These are phyloP conservation scores for Neocloeon triangulifer DNA, from an alignment of 1,140 invertebrate genomes.

Conservation along the genomic window DNA sequence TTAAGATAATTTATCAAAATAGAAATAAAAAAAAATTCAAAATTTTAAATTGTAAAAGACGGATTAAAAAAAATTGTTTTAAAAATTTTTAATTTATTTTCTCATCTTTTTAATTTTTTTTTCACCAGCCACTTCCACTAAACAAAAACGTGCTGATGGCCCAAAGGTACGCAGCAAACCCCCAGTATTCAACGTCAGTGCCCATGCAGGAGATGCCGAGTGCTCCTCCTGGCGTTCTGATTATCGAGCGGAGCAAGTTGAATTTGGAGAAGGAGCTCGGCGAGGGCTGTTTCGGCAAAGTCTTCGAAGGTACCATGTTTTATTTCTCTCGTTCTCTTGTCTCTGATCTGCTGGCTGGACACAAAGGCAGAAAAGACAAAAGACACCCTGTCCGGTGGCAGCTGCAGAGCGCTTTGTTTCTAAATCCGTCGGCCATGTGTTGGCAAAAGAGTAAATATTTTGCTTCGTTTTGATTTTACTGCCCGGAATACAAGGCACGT, in stretches of 20 bases:
- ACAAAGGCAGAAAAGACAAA: no score
- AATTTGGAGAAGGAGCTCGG: conserved; percentile 56
- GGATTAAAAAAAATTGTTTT: neutral
- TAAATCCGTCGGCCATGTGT: neutral
- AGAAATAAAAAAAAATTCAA: no score
- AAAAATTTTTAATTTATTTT: no score
- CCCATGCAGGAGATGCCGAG: conserved; percentile 8
- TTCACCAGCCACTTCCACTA: conserved; percentile 23
- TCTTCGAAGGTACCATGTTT: conserved; percentile 70
- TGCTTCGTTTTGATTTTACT: conserved; percentile 3
- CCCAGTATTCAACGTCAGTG: conserved; percentile 39
- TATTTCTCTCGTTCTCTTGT: no score
- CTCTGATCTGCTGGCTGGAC: no score
- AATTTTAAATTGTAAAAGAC: no score
- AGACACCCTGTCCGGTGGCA: no score
- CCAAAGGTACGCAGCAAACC: conserved; percentile 52
- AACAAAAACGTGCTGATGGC: conserved; percentile 34
- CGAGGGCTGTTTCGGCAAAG: conserved; percentile 82
- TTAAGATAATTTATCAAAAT: no score
- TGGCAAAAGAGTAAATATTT: neutral
- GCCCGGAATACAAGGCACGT: no score
- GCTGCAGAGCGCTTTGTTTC: no score
- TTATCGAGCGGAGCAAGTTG: conserved; percentile 35
- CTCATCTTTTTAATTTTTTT: conserved; percentile 4
- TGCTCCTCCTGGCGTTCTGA: conserved; percentile 27